A percentile compares a stretch with the other conserved stretches of the same genome.
phyloP scores from a whole-genome alignment of 2,113 vertebrate genomes.

The Pyrgilauda ruficollis region DNA sequence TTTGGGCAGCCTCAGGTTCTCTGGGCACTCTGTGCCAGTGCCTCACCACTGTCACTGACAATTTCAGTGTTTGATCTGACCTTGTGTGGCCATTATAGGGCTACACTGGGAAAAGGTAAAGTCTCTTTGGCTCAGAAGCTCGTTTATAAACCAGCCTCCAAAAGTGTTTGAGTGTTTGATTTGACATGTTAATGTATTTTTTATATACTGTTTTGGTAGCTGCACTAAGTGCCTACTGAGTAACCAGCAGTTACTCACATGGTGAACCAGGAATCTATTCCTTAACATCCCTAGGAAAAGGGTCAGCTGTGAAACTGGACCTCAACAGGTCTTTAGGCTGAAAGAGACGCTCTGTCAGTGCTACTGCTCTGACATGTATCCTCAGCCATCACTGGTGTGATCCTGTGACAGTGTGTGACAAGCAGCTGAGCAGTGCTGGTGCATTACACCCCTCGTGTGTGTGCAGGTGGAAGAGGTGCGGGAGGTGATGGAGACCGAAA shows the following conservation, averaged over 20 bases:
- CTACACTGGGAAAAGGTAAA: fast-evolving
- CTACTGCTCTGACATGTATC: fast-evolving
- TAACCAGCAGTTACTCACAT: background rate
- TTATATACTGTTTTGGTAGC: background rate
- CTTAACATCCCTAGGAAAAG: background rate
- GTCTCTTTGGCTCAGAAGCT: background rate
- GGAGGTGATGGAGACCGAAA: constrained; percentile 94
- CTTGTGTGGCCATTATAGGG: fast-evolving
- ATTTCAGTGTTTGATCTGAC: background rate
- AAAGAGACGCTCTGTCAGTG: background rate
- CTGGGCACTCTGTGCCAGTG: too few relatives aligned
- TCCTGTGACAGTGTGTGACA: fast-evolving
- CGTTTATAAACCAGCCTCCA: background rate
- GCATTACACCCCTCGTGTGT: background rate
- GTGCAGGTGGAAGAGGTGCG: constrained; percentile 85
- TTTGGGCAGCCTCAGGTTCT: background rate
- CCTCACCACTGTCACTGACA: background rate
- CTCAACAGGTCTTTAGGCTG: background rate
- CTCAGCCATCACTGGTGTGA: fast-evolving
- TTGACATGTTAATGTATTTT: background rate
- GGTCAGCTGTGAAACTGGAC: background rate
- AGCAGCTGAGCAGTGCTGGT: fast-evolving
- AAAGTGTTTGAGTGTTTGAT: too few relatives aligned
- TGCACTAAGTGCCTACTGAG: background rate
- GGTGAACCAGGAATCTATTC: fast-evolving